A percentile compares a stretch with the other conserved stretches of the same genome.
Evolutionary conservation across 2,888 invertebrate genomes (phyloP).

Genomic region (Thera obeliscata): DNA sequence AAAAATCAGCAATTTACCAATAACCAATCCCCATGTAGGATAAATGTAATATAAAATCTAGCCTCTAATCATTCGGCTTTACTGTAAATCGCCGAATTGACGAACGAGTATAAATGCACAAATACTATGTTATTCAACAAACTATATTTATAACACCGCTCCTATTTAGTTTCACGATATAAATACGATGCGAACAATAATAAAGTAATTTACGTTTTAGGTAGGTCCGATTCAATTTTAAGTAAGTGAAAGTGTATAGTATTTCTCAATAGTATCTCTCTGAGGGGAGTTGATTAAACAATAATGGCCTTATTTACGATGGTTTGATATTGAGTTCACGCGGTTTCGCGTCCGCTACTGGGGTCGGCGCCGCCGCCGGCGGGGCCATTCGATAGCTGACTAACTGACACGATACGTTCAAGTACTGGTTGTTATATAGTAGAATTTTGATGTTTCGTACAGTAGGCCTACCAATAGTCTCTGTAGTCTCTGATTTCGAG

Average conservation of each 20-base stretch:
- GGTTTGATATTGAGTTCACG: constrained; percentile 46
- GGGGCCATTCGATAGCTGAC: constrained; percentile 9
- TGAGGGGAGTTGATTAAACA: constrained; percentile 58
- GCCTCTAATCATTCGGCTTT: constrained; percentile 70
- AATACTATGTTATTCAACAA: constrained; percentile 56
- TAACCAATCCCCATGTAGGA: constrained; percentile 71
- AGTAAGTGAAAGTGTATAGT: constrained; percentile 81
- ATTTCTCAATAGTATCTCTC: constrained; percentile 68
- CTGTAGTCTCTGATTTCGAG: no score
- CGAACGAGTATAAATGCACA: constrained; percentile 76
- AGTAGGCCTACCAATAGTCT: not conserved
- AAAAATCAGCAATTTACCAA: constrained; percentile 67
- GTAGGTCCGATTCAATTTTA: constrained; percentile 81
- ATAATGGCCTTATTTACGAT: constrained; percentile 76
- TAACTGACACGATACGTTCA: constrained; percentile 1
- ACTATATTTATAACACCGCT: constrained; percentile 59
- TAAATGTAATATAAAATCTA: constrained; percentile 76
- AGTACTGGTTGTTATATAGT: not conserved
- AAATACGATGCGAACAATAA: constrained; percentile 78
- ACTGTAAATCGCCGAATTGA: constrained; percentile 69
- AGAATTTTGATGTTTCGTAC: not conserved
- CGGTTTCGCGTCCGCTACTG: constrained; percentile 22
- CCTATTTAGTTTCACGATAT: constrained; percentile 55
- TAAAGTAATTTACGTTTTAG: constrained; percentile 72
- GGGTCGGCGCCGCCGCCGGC: constrained; percentile 1